phyloP scores from a whole-genome alignment of 1,140 invertebrate species.

The Centruroides vittatus region DNA sequence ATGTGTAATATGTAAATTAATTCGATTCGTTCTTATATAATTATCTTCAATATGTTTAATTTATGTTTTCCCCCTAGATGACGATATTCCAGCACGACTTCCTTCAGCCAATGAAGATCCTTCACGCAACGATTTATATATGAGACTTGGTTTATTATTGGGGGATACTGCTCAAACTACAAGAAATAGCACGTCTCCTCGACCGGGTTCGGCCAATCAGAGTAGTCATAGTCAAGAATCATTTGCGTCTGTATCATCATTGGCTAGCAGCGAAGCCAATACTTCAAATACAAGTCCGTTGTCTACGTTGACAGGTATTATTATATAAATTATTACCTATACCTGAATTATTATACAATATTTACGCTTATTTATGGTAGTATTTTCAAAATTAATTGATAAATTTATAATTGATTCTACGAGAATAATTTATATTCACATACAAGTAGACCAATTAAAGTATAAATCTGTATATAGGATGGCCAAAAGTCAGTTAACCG shows the following conservation, averaged over 20 bases:
- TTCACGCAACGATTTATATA: slow-evolving; percentile 57
- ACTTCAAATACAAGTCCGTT: slow-evolving; percentile 70
- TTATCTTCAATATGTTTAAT: too few species aligned
- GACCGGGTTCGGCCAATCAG: slow-evolving; percentile 8
- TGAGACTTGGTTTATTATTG: slow-evolving; percentile 63
- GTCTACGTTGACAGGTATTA: slow-evolving; percentile 67
- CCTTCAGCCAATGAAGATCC: background rate
- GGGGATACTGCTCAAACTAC: slow-evolving; percentile 36
- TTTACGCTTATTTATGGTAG: too few species aligned
- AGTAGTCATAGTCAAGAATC: slow-evolving; percentile 35
- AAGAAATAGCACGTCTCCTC: slow-evolving; percentile 13
- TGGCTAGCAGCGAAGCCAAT: slow-evolving; percentile 59
- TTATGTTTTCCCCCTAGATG: background rate
- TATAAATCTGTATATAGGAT: too few species aligned
- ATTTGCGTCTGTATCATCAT: slow-evolving; percentile 46
- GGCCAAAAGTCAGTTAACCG: too few species aligned
- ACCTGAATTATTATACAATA: too few species aligned
- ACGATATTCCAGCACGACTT: background rate
- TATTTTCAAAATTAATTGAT: too few species aligned
- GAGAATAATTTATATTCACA: too few species aligned
- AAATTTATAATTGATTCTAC: too few species aligned
- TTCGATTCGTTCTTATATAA: too few species aligned
- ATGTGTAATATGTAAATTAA: too few species aligned
- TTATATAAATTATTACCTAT: too few species aligned
- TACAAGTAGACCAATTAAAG: too few species aligned